A percentile compares a stretch with the other conserved stretches of the same genome.
phyloP scores from a whole-genome alignment of 2,113 vertebrate genomes.

The Eulacestoma nigropectus region DNA sequence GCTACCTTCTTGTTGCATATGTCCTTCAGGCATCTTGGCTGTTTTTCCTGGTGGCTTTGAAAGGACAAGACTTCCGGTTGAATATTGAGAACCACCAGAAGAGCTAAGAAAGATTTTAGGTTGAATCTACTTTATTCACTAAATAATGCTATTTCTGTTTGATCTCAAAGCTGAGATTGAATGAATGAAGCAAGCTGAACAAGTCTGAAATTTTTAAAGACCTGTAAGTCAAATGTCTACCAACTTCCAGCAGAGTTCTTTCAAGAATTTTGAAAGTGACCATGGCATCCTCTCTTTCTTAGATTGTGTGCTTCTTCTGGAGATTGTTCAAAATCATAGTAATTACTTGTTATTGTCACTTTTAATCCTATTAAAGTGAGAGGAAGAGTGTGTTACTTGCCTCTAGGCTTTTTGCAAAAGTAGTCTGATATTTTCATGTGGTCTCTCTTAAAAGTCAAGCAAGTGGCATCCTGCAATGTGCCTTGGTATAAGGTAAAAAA shows the following conservation, averaged over 20 bases:
- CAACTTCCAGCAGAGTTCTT: neutral
- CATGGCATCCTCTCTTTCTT: neutral
- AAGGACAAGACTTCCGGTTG: neutral
- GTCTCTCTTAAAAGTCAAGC: neutral
- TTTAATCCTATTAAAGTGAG: neutral
- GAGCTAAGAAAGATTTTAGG: neutral
- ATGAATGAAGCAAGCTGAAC: neutral
- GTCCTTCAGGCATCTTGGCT: neutral
- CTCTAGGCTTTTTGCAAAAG: neutral
- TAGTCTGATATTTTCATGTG: neutral
- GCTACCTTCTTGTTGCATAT: neutral
- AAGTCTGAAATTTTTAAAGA: neutral
- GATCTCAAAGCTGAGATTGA: neutral
- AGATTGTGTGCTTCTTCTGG: neutral
- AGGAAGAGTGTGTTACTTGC: neutral
- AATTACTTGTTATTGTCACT: neutral
- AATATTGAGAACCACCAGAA: neutral
- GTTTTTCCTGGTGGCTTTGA: neutral
- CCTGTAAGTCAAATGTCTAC: neutral
- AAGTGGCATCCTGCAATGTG: neutral
- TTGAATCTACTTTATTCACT: neutral
- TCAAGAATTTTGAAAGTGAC: neutral
- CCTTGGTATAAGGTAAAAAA: neutral
- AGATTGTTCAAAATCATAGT: neutral
- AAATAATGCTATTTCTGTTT: neutral